These are phyloP conservation scores for Sorex araneus DNA, from an alignment of 2,113 vertebrate species.

Conservation along the genomic window DNA sequence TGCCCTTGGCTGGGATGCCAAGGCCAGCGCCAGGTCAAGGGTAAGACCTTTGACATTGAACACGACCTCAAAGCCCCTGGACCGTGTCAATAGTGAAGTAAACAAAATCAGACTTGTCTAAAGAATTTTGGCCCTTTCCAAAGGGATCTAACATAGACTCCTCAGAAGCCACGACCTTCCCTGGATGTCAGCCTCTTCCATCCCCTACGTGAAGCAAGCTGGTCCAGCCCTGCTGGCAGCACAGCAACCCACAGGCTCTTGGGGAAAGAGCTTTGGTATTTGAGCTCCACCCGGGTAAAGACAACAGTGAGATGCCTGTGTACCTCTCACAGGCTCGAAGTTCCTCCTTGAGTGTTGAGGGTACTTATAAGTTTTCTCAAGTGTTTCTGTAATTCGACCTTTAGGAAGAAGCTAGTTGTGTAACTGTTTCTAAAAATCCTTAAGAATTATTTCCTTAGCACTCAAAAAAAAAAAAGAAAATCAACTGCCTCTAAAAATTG, in stretches of 20 bases:
- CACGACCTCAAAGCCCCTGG: not conserved
- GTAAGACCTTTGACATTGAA: not conserved
- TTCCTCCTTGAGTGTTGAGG: not conserved
- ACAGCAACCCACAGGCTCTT: not conserved
- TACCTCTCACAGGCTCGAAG: not conserved
- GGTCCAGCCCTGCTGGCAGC: rapidly evolving
- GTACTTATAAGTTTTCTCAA: not conserved
- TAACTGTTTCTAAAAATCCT: conserved; percentile 28
- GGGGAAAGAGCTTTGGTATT: not conserved
- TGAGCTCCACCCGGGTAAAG: not conserved
- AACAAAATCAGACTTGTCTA: not conserved
- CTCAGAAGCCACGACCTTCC: not conserved
- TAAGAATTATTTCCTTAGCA: not conserved
- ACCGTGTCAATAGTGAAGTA: not conserved
- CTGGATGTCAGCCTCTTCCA: not conserved
- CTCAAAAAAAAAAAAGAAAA: not conserved
- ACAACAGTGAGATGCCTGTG: not conserved
- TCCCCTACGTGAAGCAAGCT: not conserved
- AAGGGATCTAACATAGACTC: not conserved
- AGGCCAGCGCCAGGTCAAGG: too few relatives aligned
- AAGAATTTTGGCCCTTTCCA: not conserved
- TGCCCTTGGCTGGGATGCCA: not conserved
- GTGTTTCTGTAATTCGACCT: conserved; percentile 8
- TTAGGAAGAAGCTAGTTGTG: not conserved
- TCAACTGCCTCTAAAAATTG: conserved; percentile 43